Evolutionary conservation across 2,113 vertebrate species (phyloP).

Genomic region (Cichladusa arquata): DNA sequence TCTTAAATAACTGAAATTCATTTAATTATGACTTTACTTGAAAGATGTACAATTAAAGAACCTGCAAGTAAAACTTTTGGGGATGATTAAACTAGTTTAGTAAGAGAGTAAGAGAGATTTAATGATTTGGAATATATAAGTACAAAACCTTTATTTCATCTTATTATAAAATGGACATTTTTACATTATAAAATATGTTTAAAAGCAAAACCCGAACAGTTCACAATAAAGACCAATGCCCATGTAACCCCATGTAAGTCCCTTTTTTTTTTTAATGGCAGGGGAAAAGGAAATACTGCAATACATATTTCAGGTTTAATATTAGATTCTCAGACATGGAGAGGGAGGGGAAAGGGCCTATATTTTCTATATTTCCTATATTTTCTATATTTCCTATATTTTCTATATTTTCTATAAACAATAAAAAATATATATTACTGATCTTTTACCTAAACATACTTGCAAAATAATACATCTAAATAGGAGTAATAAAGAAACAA

Average conservation of each 20-base stretch:
- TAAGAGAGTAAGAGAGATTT: background rate
- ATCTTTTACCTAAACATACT: background rate
- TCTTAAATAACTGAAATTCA: background rate
- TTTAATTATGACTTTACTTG: background rate
- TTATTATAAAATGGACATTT: background rate
- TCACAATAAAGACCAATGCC: background rate
- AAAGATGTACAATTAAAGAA: background rate
- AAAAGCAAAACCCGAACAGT: background rate
- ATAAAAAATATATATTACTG: background rate
- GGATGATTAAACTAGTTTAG: background rate
- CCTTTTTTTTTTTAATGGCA: background rate
- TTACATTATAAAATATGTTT: background rate
- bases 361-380: background rate
- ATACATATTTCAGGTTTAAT: background rate
- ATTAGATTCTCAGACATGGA: background rate
- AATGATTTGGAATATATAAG: background rate
- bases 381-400: too few species aligned
- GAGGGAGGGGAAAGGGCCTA: fast-evolving
- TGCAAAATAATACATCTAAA: background rate
- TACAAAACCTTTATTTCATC: background rate
- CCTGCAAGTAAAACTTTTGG: background rate
- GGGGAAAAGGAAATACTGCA: background rate
- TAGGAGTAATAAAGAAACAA: background rate
- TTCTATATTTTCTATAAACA: background rate
- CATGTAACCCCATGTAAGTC: too few species aligned